Base-by-base conservation (phyloP, 2,888 invertebrate species). In the Mythimna lalbum region DNA sequence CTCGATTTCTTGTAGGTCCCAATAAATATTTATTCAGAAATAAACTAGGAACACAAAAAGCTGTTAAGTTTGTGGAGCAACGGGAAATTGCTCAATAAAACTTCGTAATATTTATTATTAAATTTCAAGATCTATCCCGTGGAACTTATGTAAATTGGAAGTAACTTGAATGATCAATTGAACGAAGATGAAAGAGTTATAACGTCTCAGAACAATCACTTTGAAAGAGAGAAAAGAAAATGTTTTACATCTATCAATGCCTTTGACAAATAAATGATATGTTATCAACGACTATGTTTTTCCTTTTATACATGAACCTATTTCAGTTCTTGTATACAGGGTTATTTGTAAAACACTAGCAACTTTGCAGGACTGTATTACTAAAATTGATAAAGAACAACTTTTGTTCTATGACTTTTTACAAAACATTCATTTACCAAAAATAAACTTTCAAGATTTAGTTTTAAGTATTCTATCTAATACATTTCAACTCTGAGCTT, bases 101-200 rank as follows among this genome's bases (percentile, higher is more conserved):
- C 56, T 49, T 73, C 10, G 10, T 39, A 17, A 43, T 59, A 47
- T 50, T 49, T 55, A 36, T 50, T 47, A 55, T 36, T 36, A 50
- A 55, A 60, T 77, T 63, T 63, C 3, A 36, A 39, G 47, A 43
- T 55, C 14, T 33, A 49, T 55, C 1, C 21, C 17, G 23, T 21
- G n/a, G 31, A 76, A 69, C 21, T 69, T 62, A 56, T 39, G 55
- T 52, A 64, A 60, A 78, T 78, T 78, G 47, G 12, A 49, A 14
- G 23, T 61, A 12, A 27, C 12, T 55, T 61, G 27, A 60, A 52
- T 62, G 47, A 62, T 76, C 77, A 63, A 52, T 71, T 60, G 55
- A n/a, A 63, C 47, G 23, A 31, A 75, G 49, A 71, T 78, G 49
- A 75, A 77, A 70, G 60, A 63, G 53, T 63, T 55, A 27, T 59